Evolutionary conservation across 1,140 invertebrate species (phyloP), one percentile per base, ranked within the genome.

Genomic region (Aleiodes sp.): DNA sequence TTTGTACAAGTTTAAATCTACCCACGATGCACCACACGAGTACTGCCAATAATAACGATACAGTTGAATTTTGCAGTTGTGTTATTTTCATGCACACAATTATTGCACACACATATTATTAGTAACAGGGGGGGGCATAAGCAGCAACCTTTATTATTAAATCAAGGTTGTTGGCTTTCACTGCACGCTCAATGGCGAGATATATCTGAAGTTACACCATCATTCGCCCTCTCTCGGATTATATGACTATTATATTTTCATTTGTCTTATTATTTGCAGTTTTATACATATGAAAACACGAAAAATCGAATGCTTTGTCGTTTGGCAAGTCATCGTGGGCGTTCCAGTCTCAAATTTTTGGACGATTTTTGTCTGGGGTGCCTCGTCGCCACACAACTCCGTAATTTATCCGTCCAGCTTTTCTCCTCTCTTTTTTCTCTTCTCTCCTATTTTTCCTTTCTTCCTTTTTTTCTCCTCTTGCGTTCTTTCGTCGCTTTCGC

Each of bases 161-260:
- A 80, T 81, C 77, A 81, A 80, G 79, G 79, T 78, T 80, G 78
- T 76, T 72, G 73, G 78, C 77, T 80, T 80, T 80, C 78, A 78
- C 77, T 77, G 57, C 28, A 35, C 62, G 66, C 28, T 65, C 71
- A 74, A 71, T 64, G 56, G 35, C 67, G 12, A 8, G 28, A 33
- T 33, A 64, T 28, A 35, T 56, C 16, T 24, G 28, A 26, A 52
- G 16, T 31, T 57, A 52, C 43, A 41, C 46, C 14, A 65, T 56
- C 39, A 65, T 52, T 9, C 24, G 9, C 12, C 21, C 16, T 35
- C 21, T 57, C 16, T 14, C 21, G 35, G 10, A 43, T 24, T 59
- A 31, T 14, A 63, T 39, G 35, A 64, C 1, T n/a, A 43, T 41
- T 59, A 29, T 3, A 59, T 59, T 59, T 59, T 26, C 28, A 59